A percentile compares a stretch with the other conserved stretches of the same genome.
phyloP scores from a whole-genome alignment of 1,140 invertebrate genomes.

The Orchestia grillus region DNA sequence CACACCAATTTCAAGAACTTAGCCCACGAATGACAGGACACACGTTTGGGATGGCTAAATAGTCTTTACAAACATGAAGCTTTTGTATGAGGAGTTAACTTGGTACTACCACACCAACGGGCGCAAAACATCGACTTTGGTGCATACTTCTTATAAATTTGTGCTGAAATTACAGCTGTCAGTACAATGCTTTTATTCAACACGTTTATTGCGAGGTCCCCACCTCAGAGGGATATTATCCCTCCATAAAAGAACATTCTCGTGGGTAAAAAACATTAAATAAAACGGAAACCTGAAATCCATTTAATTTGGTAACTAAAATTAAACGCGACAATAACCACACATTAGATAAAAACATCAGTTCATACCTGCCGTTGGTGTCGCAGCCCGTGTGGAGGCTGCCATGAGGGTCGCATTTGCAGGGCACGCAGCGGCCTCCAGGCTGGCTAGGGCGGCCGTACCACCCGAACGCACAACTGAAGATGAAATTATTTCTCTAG shows the following conservation, averaged over 20 bases:
- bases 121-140: neutral
- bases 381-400: conserved; percentile 83
- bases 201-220: no score
- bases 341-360: neutral
- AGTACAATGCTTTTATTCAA: no score
- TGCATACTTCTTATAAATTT: no score
- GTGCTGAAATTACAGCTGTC: no score
- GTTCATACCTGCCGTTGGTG: conserved; percentile 75
- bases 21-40: neutral
- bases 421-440: conserved; percentile 82
- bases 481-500: neutral
- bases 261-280: neutral
- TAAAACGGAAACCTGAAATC: neutral
- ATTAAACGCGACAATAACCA: neutral
- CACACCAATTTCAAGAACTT: neutral
- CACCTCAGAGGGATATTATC: neutral
- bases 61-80: no score
- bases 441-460: conserved; percentile 79
- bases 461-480: conserved; percentile 81
- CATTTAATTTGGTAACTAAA: neutral
- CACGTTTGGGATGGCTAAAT: neutral
- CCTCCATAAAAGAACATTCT: neutral
- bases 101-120: neutral
- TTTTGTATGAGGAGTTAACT: no score
- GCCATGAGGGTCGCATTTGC: conserved; percentile 85